Conservation (phyloP, 1,140 invertebrate species). For the Drosophila persimilis region DNA sequence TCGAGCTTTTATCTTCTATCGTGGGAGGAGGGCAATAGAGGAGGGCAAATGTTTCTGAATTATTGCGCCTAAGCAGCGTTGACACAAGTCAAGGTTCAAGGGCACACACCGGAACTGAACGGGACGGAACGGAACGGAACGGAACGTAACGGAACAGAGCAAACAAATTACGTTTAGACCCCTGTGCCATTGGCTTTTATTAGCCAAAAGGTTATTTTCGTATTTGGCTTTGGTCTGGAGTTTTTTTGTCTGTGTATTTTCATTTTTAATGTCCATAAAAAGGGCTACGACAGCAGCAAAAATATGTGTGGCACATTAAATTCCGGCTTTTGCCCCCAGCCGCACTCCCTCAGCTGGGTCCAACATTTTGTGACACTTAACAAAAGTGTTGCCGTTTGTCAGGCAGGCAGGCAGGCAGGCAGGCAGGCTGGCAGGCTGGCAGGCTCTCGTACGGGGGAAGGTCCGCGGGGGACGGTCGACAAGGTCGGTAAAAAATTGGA, state of each 20-base stretch:
- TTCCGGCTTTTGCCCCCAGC: constrained; percentile 10
- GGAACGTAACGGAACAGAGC: background rate
- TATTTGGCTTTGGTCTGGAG: constrained; percentile 12
- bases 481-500: constrained; percentile 62
- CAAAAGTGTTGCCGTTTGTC: constrained; percentile 77
- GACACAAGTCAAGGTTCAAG: constrained; percentile 22
- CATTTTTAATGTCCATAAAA: constrained; percentile 58
- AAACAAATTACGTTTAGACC: constrained; percentile 51
- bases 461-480: background rate
- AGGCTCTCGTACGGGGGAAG: background rate
- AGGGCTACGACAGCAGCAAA: constrained; percentile 57
- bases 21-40: background rate
- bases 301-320: constrained; percentile 65
- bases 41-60: constrained; percentile 1
- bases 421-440: constrained; percentile 31
- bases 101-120: constrained; percentile 3
- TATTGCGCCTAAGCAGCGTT: constrained; percentile 52
- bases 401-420: constrained; percentile 22
- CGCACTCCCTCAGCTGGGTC: constrained; percentile 33
- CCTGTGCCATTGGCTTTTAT: constrained; percentile 46
- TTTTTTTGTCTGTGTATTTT: constrained; percentile 24
- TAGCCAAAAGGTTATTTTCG: constrained; percentile 30
- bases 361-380: constrained; percentile 70
- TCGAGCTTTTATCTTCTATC: constrained; percentile 7
- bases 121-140: background rate